These are phyloP conservation scores for Brassicogethes aeneus DNA, from an alignment of 2,888 invertebrate species.

Conservation along the genomic window DNA sequence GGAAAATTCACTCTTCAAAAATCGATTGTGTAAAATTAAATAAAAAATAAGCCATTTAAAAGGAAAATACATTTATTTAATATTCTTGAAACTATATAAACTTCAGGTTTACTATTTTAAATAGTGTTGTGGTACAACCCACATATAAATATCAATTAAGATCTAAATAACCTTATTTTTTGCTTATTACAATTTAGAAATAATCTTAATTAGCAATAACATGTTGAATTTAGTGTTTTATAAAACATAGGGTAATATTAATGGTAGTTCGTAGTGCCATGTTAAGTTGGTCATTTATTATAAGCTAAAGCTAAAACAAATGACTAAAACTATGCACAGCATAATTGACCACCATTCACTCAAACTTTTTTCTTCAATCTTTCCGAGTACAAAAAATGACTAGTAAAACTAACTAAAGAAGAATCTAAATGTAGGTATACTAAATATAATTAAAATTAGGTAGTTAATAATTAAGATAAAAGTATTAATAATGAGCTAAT, in stretches of 20 bases:
- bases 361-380: conserved; percentile 11
- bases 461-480: conserved; percentile 7
- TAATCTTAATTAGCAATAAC: background rate
- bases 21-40: background rate
- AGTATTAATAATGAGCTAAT: conserved; percentile 10
- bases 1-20: no score
- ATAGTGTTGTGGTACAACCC: background rate
- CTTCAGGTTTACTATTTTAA: background rate
- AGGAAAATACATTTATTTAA: background rate
- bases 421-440: conserved; percentile 3
- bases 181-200: background rate
- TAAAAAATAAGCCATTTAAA: background rate
- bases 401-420: conserved; percentile 17
- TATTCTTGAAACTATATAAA: background rate
- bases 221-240: no score
- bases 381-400: conserved; percentile 23
- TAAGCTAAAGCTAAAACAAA: conserved; percentile 33
- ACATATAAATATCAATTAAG: background rate
- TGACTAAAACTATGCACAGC: conserved; percentile 20
- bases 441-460: conserved; percentile 2
- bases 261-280: conserved; percentile 15
- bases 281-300: conserved; percentile 28
- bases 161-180: background rate
- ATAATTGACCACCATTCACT: conserved; percentile 29
- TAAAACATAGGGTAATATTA: no score